Base-by-base conservation (phyloP, 2,797 vertebrate genomes). In the Acanthurus lineatus region DNA sequence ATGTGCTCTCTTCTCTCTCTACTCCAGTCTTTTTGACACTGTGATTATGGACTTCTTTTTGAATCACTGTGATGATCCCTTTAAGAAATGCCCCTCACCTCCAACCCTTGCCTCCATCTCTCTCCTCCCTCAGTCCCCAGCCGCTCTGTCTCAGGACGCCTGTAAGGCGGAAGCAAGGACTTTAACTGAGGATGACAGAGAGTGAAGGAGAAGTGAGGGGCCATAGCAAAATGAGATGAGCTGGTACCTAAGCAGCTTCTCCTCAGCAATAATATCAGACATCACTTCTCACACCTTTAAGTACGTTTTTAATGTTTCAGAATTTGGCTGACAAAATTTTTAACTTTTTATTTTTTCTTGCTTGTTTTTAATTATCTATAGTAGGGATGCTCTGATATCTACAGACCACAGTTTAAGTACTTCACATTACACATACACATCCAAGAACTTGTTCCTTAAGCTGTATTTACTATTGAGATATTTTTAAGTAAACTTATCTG, bases 21-120 rank as follows among this genome's bases (percentile, higher is more conserved):
- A 28, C 71, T 81, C 73, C 73, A 42, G 67, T 71, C 82, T 58
- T 72, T 86, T 92, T 86, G 94, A 94, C 95, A 96, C 95, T 96
- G 96, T 95, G 96, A 96, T 90, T 84, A 93, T 93, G 90, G 89
- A 94, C 92, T 76, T 86, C 68, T 93, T 93, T 92, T 88, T 91
- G 92, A 95, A 95, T 96, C 97, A 97, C 97, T 97, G 97, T 98
- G 98, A 97, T 89, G 85, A 91, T 87, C 93, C 92, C 93, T 94
- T 93, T 92, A 92, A 91, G 73, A 91, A 82, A 88, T 91, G 14
- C 64, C 82, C 86, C 68, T 92, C 93, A 86, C 89, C 95, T 93
- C 95, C 95, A 95, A 89, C 94, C 89, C 89, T 89, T 80, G 79
- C 91, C 90, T 93, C 95, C 95, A 95, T 89, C 94, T 90, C 89